Evolutionary conservation across 2,888 invertebrate genomes (phyloP).

Genomic region (Oscheius onirici): DNA sequence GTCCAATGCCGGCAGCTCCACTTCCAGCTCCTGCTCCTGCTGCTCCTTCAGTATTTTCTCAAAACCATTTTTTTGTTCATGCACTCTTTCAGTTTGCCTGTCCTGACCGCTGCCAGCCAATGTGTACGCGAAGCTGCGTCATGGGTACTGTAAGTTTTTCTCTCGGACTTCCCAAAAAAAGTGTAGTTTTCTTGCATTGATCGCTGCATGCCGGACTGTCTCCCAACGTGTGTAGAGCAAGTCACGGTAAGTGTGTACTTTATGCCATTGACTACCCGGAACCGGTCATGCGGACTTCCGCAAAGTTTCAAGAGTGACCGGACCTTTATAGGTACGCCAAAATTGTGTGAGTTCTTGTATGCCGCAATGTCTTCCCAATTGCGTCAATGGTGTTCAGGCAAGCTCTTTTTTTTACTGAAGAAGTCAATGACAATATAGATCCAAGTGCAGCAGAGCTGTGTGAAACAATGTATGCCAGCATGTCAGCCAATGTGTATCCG

Average conservation of each 20-base stretch:
- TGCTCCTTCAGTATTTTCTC: slow-evolving; percentile 5
- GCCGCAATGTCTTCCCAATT: slow-evolving; percentile 53
- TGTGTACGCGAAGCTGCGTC: slow-evolving; percentile 56
- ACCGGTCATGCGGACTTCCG: too few relatives aligned
- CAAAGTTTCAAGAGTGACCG: background rate
- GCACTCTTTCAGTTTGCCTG: slow-evolving; percentile 35
- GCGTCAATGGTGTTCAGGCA: slow-evolving; percentile 44
- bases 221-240: background rate
- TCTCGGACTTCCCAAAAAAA: background rate
- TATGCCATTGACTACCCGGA: background rate
- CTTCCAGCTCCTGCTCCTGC: slow-evolving; percentile 36
- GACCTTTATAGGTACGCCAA: slow-evolving; percentile 14
- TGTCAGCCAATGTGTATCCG: slow-evolving; percentile 30
- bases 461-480: slow-evolving; percentile 41
- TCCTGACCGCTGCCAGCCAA: slow-evolving; percentile 52
- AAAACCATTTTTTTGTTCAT: background rate
- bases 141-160: slow-evolving; percentile 30
- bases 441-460: slow-evolving; percentile 33
- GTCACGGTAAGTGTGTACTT: background rate
- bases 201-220: slow-evolving; percentile 14
- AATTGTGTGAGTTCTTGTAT: slow-evolving; percentile 45
- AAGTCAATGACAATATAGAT: background rate
- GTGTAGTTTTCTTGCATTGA: background rate
- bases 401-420: too few relatives aligned
- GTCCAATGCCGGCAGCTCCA: slow-evolving; percentile 39